Evolutionary conservation across 2,888 invertebrate species (phyloP).

Genomic region (Scotopteryx bipunctaria): DNA sequence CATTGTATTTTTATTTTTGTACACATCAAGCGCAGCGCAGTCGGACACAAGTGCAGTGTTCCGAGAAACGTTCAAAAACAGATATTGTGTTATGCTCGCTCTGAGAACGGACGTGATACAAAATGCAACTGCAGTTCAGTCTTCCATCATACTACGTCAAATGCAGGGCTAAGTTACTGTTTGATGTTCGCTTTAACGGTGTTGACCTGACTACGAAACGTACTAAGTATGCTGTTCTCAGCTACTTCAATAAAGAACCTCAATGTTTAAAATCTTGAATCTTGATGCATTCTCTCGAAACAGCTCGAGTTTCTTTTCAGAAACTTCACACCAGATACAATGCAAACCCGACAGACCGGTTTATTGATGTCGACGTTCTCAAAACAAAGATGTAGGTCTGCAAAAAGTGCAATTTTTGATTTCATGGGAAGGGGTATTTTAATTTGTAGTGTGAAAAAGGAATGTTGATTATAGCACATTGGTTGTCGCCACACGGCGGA

Average conservation of each 20-base stretch:
- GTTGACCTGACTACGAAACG: background rate
- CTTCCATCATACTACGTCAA: slow-evolving; percentile 21
- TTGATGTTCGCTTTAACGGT: slow-evolving; percentile 25
- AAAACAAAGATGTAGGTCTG: slow-evolving; percentile 26
- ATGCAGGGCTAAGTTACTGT: slow-evolving; percentile 7
- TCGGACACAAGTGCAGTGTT: slow-evolving; percentile 70
- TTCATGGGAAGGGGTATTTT: slow-evolving; percentile 15
- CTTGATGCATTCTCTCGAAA: slow-evolving; percentile 1
- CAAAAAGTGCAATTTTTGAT: slow-evolving; percentile 22
- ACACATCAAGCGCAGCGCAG: slow-evolving; percentile 50
- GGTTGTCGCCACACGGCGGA: background rate
- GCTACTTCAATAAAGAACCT: background rate
- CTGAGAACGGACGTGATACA: slow-evolving; percentile 44
- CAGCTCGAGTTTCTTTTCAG: slow-evolving; percentile 23
- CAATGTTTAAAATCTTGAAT: background rate
- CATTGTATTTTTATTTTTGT: slow-evolving; percentile 73
- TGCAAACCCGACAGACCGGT: slow-evolving; percentile 25
- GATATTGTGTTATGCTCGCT: slow-evolving; percentile 45
- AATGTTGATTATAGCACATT: slow-evolving; percentile 2
- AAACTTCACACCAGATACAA: slow-evolving; percentile 28
- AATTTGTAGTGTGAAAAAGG: slow-evolving; percentile 7
- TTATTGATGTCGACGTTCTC: slow-evolving; percentile 13
- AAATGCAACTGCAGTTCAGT: slow-evolving; percentile 51
- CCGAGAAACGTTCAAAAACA: slow-evolving; percentile 67
- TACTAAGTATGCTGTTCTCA: no score